Conservation (phyloP, 2,113 vertebrate genomes). For the Plotosus lineatus region DNA sequence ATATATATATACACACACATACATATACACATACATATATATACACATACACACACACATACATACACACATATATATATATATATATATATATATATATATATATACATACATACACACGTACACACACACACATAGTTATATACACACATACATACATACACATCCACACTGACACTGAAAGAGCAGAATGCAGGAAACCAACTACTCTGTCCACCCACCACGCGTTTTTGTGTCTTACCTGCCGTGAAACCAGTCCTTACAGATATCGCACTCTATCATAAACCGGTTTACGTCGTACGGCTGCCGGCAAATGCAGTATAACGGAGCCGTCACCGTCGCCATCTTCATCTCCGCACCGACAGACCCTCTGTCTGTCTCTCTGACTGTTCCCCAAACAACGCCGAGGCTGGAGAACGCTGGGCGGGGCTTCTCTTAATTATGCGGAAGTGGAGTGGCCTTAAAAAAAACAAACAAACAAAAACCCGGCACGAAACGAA, state of each 20-base stretch:
- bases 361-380: background rate
- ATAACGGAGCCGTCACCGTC: constrained; percentile 89
- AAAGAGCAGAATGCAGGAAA: background rate
- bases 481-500: background rate
- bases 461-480: background rate
- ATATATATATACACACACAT: no score
- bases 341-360: constrained; percentile 74
- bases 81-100: background rate
- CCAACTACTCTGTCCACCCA: background rate
- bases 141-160: background rate
- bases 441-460: constrained; percentile 43
- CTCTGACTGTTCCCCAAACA: constrained; percentile 77
- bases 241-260: constrained; percentile 99
- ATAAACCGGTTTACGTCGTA: constrained; percentile 98
- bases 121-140: no score
- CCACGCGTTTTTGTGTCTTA: constrained; percentile 55
- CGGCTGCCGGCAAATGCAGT: constrained; percentile 96
- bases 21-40: no score
- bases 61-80: background rate
- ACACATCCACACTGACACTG: background rate
- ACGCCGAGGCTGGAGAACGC: constrained; percentile 46
- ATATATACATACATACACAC: no score
- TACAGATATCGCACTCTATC: constrained; percentile 97
- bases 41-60: background rate
- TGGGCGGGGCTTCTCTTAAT: constrained; percentile 43